phyloP scores from a whole-genome alignment of 2,888 invertebrate genomes.

The Eristalis tenax region DNA sequence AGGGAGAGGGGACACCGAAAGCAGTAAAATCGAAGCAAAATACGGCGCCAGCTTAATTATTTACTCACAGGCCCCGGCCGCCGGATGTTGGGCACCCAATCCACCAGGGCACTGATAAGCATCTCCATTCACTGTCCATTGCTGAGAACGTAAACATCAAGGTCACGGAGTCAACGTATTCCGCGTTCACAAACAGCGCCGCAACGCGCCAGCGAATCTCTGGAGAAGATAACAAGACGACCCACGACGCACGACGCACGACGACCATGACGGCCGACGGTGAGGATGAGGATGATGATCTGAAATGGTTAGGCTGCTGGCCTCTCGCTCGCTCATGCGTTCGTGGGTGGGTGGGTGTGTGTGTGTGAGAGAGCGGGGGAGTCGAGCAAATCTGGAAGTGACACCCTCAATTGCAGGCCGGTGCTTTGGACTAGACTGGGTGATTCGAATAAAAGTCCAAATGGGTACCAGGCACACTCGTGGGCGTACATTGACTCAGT shows the following conservation, averaged over 20 bases:
- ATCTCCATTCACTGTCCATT: constrained; percentile 18
- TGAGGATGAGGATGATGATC: neutral
- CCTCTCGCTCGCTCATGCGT: neutral
- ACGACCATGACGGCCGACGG: neutral
- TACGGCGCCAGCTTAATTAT: constrained; percentile 42
- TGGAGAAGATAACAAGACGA: neutral
- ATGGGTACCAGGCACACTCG: constrained; percentile 67
- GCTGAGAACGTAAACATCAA: constrained; percentile 33
- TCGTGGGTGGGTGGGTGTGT: neutral
- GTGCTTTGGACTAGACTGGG: constrained; percentile 28
- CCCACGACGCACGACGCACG: neutral
- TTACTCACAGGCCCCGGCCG: constrained; percentile 24
- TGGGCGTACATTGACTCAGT: constrained; percentile 58
- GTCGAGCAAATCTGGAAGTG: constrained; percentile 9
- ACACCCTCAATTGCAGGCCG: constrained; percentile 62
- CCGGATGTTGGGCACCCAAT: constrained; percentile 51
- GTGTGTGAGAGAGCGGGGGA: neutral
- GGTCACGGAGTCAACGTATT: constrained; percentile 59
- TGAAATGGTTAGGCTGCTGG: neutral
- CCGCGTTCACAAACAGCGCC: neutral
- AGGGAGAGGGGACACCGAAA: neutral
- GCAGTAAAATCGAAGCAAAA: constrained; percentile 1
- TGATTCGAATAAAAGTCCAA: constrained; percentile 63
- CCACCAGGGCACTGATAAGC: constrained; percentile 34
- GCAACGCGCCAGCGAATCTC: neutral